Conservation (phyloP, 2,888 invertebrate genomes). For the Drosophila mulleri region DNA sequence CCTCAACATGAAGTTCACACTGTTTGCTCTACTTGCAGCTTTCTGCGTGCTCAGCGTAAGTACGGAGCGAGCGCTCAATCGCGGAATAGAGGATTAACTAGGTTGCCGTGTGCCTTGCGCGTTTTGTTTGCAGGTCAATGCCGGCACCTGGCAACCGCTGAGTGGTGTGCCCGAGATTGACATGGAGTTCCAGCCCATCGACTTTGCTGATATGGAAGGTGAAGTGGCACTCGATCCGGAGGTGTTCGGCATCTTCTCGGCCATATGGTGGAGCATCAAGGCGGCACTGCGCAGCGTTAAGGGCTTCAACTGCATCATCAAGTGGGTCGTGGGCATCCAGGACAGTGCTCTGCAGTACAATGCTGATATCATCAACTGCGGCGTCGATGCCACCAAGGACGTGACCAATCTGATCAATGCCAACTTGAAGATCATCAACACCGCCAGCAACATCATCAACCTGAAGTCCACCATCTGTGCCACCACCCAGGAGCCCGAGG, state of each 20-base stretch:
- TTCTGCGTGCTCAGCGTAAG: conserved; percentile 63
- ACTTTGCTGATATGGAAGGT: conserved; percentile 23
- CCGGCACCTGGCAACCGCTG: conserved; percentile 38
- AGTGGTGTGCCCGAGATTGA: conserved; percentile 15
- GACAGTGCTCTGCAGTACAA: conserved; percentile 55
- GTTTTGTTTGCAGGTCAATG: conserved; percentile 41
- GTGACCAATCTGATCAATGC: conserved; percentile 64
- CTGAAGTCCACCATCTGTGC: conserved; percentile 59
- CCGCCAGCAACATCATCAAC: conserved; percentile 58
- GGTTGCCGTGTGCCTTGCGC: not conserved
- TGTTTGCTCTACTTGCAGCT: conserved; percentile 58
- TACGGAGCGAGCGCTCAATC: not conserved
- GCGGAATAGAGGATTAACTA: not conserved
- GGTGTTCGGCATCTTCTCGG: conserved; percentile 12
- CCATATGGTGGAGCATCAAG: conserved; percentile 37
- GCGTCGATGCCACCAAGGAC: conserved; percentile 51
- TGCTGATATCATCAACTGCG: conserved; percentile 56
- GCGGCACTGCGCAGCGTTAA: conserved; percentile 58
- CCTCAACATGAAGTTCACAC: conserved; percentile 64
- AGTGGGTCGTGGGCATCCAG: conserved; percentile 61
- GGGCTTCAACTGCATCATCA: conserved; percentile 73
- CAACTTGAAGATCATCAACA: conserved; percentile 56
- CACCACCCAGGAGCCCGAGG: conserved; percentile 12
- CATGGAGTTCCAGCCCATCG: conserved; percentile 16
- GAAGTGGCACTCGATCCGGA: conserved; percentile 28